Base-by-base conservation (phyloP, 1,140 invertebrate species). In the Neodiprion lecontei region DNA sequence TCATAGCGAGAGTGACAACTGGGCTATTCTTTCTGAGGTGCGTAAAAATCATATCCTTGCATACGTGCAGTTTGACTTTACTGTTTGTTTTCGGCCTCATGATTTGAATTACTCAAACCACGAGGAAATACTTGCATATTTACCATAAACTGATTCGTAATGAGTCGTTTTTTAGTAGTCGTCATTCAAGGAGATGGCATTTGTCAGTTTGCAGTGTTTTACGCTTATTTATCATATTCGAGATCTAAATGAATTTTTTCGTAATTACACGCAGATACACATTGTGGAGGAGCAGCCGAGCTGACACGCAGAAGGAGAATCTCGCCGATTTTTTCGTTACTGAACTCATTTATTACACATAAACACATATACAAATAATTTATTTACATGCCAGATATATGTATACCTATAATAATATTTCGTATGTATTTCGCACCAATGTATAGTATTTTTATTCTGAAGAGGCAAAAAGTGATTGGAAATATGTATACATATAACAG, bases 1-100 rank as follows among this genome's bases (percentile, higher is more conserved):
- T 49, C 93, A 95, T 75, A 92, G 91, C 77, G 93, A 96, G 81
- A 96, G 94, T 85, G 93, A 95, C 75, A 95, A 95, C 85, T 98
- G 96, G 96, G 95, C 94, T 1, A 95, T 98, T 79, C 89, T 98
- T 17, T 97, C 95, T 83, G 96, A 98, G 92, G 93, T 97, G 90
- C 90, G 87, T 86, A 66, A 67, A 14, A 40, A 17, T 17, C 28
- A 40, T 40, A 5, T 40, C 5, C 28, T 40, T 40, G 28, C 28
- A 5, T 40, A 40, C 28, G 28, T 40, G 5, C 1, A 40, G 28
- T 40, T 40, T 40, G 28, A 40, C 28, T 40, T 40, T 40, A 3
- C 2, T 1, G 28, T 40, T 40, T 40, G 28, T 40, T 40, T 1
- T 40, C 28, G 28, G 28, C 5, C 5, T 40, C 28, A 5, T 40